Evolutionary conservation across 2,888 invertebrate genomes (phyloP), one percentile per base, ranked within the genome.

Genomic region (Busseola fusca): DNA sequence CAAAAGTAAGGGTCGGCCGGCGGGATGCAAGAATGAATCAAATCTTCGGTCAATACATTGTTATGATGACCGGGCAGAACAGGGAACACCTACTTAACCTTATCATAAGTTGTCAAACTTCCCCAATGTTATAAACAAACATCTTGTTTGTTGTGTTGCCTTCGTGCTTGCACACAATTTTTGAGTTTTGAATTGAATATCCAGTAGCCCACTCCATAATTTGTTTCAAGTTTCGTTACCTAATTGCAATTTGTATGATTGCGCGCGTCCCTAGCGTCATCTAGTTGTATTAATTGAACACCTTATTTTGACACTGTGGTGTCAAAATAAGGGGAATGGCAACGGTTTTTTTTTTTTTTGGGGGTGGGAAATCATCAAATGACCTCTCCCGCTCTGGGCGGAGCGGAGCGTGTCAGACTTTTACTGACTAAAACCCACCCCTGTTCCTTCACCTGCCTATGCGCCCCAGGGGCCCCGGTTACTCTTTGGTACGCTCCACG

Each of bases 31-130:
- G 68, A 76, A 84, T 62, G 56, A 72, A 68, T 78, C 73, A 74
- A 78, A 73, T 76, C 76, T 83, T 72, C 84, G 76, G 82, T 80
- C 82, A 82, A 77, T 80, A 80, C 75, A 73, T 78, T 77, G 76
- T 84, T 85, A 80, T 78, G 82, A 82, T 82, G 84, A 78, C 74
- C 76, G 71, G 69, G 64, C 77, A 70, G 64, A 72, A 76, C 54
- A 40, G 52, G 64, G 56, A 52, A 64, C 74, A 74, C 77, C 80
- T 82, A 69, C 78, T 84, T 80, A 84, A 84, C 80, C 80, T 80
- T 76, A 74, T 74, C 69, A 82, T 80, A 83, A 74, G 60, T 76
- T 80, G 74, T 76, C 74, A 68, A 80, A 80, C 80, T 82, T 82
- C 52, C 62, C 52, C 66, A 18, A 65, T 64, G 69, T 75, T 74